Evolutionary conservation across 2,797 vertebrate species (phyloP).

Genomic region (Petrocephalus schoutedeni): DNA sequence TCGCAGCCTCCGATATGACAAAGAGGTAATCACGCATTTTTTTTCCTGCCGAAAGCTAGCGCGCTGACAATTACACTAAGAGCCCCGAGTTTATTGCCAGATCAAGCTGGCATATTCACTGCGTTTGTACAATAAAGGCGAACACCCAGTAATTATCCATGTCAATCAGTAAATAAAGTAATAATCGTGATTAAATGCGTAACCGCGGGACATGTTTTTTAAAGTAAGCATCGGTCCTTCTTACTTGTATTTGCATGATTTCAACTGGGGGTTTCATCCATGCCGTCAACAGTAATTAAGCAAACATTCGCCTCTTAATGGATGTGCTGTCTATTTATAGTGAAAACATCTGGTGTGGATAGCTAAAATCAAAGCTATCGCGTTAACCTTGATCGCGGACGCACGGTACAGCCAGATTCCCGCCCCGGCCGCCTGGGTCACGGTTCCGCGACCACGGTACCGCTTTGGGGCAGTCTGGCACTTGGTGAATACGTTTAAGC

Average conservation of each 20-base stretch:
- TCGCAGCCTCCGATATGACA: background rate
- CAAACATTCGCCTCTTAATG: background rate
- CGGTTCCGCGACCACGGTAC: background rate
- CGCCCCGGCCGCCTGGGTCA: background rate
- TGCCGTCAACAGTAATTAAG: slow-evolving; percentile 20
- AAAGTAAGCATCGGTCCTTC: background rate
- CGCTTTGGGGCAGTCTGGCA: background rate
- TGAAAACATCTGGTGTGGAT: background rate
- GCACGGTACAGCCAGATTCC: background rate
- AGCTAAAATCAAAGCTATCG: slow-evolving; percentile 1
- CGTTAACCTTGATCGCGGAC: background rate
- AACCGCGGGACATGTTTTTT: slow-evolving; percentile 13
- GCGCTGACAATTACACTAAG: slow-evolving; percentile 19
- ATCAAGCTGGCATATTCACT: slow-evolving; percentile 14
- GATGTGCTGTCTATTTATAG: slow-evolving; percentile 8
- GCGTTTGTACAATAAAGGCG: slow-evolving; percentile 10
- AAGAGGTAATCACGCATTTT: slow-evolving; percentile 5
- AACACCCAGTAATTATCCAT: slow-evolving; percentile 16
- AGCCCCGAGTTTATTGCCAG: slow-evolving; percentile 14
- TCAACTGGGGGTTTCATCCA: background rate
- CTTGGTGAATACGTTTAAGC: too few relatives aligned
- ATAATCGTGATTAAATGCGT: slow-evolving; percentile 19
- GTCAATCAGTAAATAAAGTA: slow-evolving; percentile 26
- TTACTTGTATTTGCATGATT: slow-evolving; percentile 12
- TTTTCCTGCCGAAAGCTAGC: background rate